These are phyloP conservation scores for Phalera bucephala DNA, from an alignment of 2,888 invertebrate species.

Conservation along the genomic window DNA sequence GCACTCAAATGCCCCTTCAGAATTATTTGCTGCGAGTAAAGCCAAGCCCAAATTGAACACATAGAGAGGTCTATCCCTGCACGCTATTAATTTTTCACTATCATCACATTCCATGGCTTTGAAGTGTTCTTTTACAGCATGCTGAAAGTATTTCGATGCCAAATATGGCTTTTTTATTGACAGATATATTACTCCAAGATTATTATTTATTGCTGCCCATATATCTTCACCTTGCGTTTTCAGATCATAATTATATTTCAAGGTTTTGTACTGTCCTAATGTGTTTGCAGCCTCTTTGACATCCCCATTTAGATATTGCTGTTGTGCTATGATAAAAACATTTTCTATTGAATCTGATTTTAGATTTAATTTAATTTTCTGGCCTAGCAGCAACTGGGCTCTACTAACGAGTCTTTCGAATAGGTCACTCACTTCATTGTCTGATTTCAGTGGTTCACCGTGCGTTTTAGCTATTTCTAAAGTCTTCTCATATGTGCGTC, in stretches of 20 bases:
- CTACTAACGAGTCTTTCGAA: slow-evolving; percentile 67
- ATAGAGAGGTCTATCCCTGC: slow-evolving; percentile 83
- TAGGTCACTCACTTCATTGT: slow-evolving; percentile 56
- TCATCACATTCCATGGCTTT: slow-evolving; percentile 70
- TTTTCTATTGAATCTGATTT: slow-evolving; percentile 73
- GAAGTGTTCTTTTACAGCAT: slow-evolving; percentile 89
- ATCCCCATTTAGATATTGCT: slow-evolving; percentile 71
- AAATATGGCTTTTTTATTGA: slow-evolving; percentile 91
- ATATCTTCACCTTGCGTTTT: slow-evolving; percentile 75
- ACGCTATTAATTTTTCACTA: slow-evolving; percentile 63
- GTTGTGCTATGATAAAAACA: slow-evolving; percentile 70
- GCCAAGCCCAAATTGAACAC: slow-evolving; percentile 94
- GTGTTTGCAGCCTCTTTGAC: slow-evolving; percentile 65
- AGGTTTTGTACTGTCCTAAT: slow-evolving; percentile 60
- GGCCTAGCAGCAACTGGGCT: slow-evolving; percentile 63
- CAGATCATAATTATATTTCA: slow-evolving; percentile 65
- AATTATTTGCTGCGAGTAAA: slow-evolving; percentile 90
- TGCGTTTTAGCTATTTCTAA: slow-evolving; percentile 64
- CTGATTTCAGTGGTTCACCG: slow-evolving; percentile 57
- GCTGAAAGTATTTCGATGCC: slow-evolving; percentile 90
- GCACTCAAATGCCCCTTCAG: slow-evolving; percentile 94
- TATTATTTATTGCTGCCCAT: slow-evolving; percentile 87
- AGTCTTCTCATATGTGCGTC: slow-evolving; percentile 70
- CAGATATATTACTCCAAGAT: slow-evolving; percentile 91
- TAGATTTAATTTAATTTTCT: slow-evolving; percentile 52